Evolutionary conservation across 2,113 vertebrate species (phyloP).

Genomic region (Amia ocellicauda): DNA sequence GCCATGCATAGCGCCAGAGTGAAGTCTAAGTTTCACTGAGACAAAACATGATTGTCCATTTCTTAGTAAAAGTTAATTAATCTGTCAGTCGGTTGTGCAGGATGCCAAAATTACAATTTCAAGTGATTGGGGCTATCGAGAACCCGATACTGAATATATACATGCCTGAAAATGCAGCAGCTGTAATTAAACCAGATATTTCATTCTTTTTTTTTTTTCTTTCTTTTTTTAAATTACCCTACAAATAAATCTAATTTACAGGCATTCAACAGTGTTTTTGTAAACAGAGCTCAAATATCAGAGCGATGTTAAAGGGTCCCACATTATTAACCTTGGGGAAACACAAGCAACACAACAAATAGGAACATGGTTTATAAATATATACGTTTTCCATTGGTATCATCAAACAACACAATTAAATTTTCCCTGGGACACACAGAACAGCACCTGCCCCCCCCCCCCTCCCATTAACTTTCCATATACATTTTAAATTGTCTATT

Average conservation of each 20-base stretch:
- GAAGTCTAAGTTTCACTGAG: slow-evolving; percentile 39
- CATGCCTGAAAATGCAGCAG: slow-evolving; percentile 41
- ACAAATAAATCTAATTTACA: slow-evolving; percentile 1
- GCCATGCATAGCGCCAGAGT: slow-evolving; percentile 32
- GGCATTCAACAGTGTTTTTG: background rate
- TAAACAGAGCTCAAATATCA: background rate
- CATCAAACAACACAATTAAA: background rate
- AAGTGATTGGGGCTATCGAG: slow-evolving; percentile 39
- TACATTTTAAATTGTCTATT: slow-evolving; percentile 47
- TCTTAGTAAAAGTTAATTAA: slow-evolving; percentile 46
- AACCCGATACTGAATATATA: slow-evolving; percentile 36
- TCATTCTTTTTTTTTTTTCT: slow-evolving; percentile 41
- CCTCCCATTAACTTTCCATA: slow-evolving; percentile 40
- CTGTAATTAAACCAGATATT: slow-evolving; percentile 37
- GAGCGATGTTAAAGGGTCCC: background rate
- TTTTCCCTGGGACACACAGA: slow-evolving; percentile 18
- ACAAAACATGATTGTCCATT: slow-evolving; percentile 40
- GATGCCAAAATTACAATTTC: slow-evolving; percentile 41
- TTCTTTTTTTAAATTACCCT: slow-evolving; percentile 34
- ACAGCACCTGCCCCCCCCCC: slow-evolving; percentile 29
- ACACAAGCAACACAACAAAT: background rate
- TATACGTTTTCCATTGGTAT: background rate
- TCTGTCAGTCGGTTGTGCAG: slow-evolving; percentile 43
- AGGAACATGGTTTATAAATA: background rate
- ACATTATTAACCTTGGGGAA: background rate